Conservation (phyloP, 2,113 vertebrate genomes). For the Melozone crissalis region DNA sequence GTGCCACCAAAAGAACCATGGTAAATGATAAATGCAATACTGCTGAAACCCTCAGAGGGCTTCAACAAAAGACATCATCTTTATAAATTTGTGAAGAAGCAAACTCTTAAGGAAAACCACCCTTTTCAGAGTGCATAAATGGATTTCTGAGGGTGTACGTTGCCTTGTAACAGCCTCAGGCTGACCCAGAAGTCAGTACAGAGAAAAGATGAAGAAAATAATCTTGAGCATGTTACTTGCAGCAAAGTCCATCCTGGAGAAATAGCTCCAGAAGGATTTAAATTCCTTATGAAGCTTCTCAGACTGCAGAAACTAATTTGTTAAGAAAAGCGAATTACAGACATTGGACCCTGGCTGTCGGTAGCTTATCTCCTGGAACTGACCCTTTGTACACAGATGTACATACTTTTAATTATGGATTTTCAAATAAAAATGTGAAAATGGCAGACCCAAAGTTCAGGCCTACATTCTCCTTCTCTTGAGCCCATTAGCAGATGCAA, state of each 20-base stretch:
- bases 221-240: not conserved
- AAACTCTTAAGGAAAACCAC: not conserved
- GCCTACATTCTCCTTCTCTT: not conserved
- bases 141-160: not conserved
- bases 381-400: not conserved
- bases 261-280: not conserved
- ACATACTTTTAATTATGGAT: not conserved
- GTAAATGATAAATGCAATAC: not conserved
- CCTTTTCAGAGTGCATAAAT: not conserved
- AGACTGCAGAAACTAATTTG: not conserved
- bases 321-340: not conserved
- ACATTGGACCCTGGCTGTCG: not conserved
- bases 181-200: not conserved
- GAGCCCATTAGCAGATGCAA: not conserved
- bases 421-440: not conserved
- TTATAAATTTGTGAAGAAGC: not conserved
- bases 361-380: not conserved
- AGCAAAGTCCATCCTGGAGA: not conserved
- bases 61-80: not conserved
- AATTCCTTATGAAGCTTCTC: not conserved
- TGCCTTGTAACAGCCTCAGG: not conserved
- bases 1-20: not conserved
- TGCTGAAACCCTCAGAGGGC: not conserved
- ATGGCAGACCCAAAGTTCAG: not conserved
- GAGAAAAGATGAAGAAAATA: not conserved